Base-by-base conservation (phyloP, 1,140 invertebrate species). In the Hylaeus volcanicus region DNA sequence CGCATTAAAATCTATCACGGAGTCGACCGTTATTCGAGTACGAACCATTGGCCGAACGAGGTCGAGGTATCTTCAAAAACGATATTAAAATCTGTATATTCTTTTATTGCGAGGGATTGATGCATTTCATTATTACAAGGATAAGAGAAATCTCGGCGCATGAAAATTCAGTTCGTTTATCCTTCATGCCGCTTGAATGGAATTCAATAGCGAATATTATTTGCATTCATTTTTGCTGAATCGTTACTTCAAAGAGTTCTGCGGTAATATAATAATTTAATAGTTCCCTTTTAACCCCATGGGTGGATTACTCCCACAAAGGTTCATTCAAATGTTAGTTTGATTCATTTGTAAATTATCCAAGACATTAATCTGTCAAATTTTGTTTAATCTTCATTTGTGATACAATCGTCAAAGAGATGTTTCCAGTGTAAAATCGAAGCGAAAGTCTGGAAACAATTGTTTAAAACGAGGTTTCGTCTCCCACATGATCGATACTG, bases 1-100 rank as follows among this genome's bases (percentile, higher is more conserved):
- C 45, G 69, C 84, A 73, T 84, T 73, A 76, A 65, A 69, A 68
- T 56, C 64, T 69, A 69, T 68, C 56, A 55, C 8, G 15, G n/a
- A 45, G 48, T 61, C 69, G 41, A 1, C 56, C n/a, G 11, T 26
- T 53, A 43, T 70, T 51, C 37, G 51, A 77, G 11, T 1, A 43
- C 4, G 14, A n/a, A n/a, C 15, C 43, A 61, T 15, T 61, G 26
- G 26, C 37, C 61, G 39, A 56, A 65, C 45, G 9, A 56, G 48
- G 4, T 71, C 37, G 15, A 5, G 8, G 1, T 14, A 64, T 51
- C 68, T 15, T 75, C 56, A 14, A 56, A 75, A 51, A 45, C 8
- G 63, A 66, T 66, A 75, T 56, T 56, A 41, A 45, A 58, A 66
- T 51, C n/a, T 75, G 26, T 26, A 75, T 66, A 56, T 66, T 12